Conservation (phyloP, 1,140 invertebrate species). For the Glossosoma conforme region DNA sequence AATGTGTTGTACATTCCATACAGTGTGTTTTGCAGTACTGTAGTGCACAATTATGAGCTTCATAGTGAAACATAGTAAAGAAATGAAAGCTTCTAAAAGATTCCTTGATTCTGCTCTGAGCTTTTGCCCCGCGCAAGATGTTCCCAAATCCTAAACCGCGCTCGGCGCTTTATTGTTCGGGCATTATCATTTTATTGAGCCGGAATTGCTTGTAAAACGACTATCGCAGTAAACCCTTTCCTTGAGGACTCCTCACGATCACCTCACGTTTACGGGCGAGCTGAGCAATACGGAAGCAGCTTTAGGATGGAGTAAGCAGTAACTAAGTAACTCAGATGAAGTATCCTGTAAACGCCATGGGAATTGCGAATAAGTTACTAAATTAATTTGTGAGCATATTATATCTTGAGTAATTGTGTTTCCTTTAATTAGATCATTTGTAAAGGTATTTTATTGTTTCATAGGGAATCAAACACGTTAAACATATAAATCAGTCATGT, state of each 20-base stretch:
- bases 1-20: too few species aligned
- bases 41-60: too few species aligned
- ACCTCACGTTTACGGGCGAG: slow-evolving; percentile 12
- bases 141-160: slow-evolving; percentile 27
- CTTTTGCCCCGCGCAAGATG: slow-evolving; percentile 2
- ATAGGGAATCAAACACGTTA: too few species aligned
- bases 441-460: not conserved
- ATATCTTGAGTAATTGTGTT: slow-evolving; percentile 2
- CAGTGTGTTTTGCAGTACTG: too few species aligned
- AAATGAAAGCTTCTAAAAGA: slow-evolving; percentile 4
- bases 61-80: too few species aligned
- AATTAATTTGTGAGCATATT: not conserved
- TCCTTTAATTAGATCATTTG: slow-evolving; percentile 2
- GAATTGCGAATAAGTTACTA: not conserved
- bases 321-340: not conserved
- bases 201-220: slow-evolving; percentile 33
- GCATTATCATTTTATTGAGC: slow-evolving; percentile 33
- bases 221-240: slow-evolving; percentile 31
- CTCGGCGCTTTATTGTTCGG: slow-evolving; percentile 32
- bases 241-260: slow-evolving; percentile 23
- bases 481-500: too few species aligned
- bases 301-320: not conserved
- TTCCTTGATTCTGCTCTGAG: not conserved
- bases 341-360: not conserved
- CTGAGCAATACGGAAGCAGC: slow-evolving; percentile 8